phyloP scores from a whole-genome alignment of 1,140 invertebrate genomes.

The Chionoecetes opilio region DNA sequence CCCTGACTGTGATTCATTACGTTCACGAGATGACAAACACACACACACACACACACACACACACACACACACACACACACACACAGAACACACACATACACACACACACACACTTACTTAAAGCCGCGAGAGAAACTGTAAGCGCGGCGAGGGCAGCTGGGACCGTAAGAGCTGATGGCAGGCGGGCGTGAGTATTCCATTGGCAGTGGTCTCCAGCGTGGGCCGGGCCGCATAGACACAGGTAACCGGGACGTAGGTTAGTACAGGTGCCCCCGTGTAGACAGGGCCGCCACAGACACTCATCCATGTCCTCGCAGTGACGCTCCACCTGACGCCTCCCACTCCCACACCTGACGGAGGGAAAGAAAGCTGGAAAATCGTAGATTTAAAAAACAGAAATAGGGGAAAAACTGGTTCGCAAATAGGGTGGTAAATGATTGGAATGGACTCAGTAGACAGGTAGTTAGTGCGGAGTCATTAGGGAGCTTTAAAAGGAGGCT shows the following conservation, averaged over 20 bases:
- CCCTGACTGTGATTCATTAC: no score
- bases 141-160: slow-evolving; percentile 36
- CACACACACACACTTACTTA: slow-evolving; percentile 24
- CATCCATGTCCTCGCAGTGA: slow-evolving; percentile 49
- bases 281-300: slow-evolving; percentile 50
- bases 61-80: background rate
- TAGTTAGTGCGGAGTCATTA: no score
- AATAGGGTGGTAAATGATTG: no score
- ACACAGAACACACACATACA: background rate
- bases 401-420: no score
- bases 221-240: background rate
- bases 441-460: no score
- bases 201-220: slow-evolving; percentile 49
- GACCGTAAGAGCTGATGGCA: background rate
- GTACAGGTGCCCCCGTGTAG: slow-evolving; percentile 39
- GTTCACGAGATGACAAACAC: no score
- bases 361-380: background rate
- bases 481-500: no score
- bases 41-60: background rate
- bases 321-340: background rate
- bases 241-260: slow-evolving; percentile 52
- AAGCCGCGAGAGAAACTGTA: slow-evolving; percentile 27
- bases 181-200: background rate
- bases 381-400: background rate
- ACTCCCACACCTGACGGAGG: background rate